Conservation (phyloP, 2,888 invertebrate genomes). For the Spodoptera picta region DNA sequence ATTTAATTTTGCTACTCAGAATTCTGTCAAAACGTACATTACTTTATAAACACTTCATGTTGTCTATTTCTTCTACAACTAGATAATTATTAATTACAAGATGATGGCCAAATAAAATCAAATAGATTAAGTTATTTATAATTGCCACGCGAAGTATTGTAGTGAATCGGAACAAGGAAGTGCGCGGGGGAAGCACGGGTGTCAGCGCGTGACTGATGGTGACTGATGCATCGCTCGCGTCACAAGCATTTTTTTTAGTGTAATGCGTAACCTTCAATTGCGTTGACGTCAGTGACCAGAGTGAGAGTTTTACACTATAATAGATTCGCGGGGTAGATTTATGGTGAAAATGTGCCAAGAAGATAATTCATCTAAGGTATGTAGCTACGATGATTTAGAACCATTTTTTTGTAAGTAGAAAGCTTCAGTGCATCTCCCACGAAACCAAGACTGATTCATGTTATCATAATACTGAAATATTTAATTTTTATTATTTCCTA, state of each 20-base stretch:
- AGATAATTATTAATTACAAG: constrained; percentile 6
- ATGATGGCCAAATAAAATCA: constrained; percentile 2
- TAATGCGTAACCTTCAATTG: no score
- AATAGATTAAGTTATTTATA: constrained; percentile 5
- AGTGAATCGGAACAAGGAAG: constrained; percentile 7
- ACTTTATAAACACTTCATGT: constrained; percentile 7
- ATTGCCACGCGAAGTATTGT: constrained; percentile 12
- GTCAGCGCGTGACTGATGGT: background rate
- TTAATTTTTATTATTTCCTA: constrained; percentile 12
- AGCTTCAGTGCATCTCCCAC: no score
- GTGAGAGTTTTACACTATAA: no score
- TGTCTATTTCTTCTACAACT: constrained; percentile 11
- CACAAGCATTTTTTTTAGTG: no score
- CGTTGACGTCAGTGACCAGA: no score
- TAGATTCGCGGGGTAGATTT: no score
- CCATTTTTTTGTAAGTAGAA: no score
- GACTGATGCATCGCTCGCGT: no score
- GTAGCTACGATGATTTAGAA: no score
- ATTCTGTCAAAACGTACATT: constrained; percentile 7
- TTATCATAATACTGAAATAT: constrained; percentile 8
- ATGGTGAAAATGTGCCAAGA: no score
- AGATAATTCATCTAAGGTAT: no score
- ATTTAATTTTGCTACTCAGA: constrained; percentile 1
- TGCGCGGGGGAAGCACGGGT: constrained; percentile 8
- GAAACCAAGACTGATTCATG: no score